These are phyloP conservation scores for Octopus sinensis DNA, from an alignment of 1,140 invertebrate species.

Conservation along the genomic window DNA sequence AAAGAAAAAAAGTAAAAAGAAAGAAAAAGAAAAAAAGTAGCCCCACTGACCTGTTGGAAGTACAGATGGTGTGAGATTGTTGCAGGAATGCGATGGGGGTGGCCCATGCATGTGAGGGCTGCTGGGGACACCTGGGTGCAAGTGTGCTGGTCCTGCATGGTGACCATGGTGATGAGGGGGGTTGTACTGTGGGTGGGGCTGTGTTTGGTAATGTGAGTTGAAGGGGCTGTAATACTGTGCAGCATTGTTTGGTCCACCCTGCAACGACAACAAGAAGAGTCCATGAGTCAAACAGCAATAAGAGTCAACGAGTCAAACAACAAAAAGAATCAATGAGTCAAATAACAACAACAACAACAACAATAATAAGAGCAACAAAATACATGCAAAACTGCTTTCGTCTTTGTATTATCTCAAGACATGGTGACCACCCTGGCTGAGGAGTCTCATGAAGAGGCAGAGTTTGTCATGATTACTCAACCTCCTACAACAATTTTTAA, in stretches of 20 bases:
- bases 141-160: conserved; percentile 37
- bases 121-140: conserved; percentile 41
- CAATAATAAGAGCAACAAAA: too few relatives aligned
- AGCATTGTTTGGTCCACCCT: conserved; percentile 52
- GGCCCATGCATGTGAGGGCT: conserved; percentile 38
- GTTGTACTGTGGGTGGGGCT: conserved; percentile 32
- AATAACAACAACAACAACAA: too few relatives aligned
- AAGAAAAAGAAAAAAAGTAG: conserved; percentile 16
- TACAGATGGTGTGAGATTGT: conserved; percentile 44
- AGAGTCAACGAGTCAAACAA: background rate
- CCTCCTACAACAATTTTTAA: too few relatives aligned
- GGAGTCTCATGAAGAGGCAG: too few relatives aligned
- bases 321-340: background rate
- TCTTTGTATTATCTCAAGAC: too few relatives aligned
- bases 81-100: conserved; percentile 39
- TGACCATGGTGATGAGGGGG: conserved; percentile 40
- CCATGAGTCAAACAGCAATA: background rate
- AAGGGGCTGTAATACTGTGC: conserved; percentile 48
- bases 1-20: background rate
- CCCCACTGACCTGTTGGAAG: conserved; percentile 43
- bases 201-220: conserved; percentile 37
- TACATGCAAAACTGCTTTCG: too few relatives aligned
- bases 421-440: too few relatives aligned
- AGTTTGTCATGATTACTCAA: too few relatives aligned
- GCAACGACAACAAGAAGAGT: conserved; percentile 27